phyloP scores from a whole-genome alignment of 2,888 invertebrate genomes.

The Platerodrilus igneus region DNA sequence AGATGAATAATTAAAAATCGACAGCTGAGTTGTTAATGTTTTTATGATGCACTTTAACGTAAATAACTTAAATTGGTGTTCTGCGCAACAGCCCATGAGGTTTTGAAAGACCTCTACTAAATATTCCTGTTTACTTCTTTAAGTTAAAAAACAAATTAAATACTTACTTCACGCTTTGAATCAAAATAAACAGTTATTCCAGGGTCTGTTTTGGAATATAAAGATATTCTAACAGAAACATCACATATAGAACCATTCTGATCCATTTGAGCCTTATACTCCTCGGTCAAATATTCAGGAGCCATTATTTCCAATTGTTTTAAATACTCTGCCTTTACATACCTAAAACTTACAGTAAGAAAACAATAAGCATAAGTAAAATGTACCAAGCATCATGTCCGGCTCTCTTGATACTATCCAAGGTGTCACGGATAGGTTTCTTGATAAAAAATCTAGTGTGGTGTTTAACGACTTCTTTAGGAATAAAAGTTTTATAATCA shows the following conservation, averaged over 20 bases:
- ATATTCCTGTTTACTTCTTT: too few species aligned
- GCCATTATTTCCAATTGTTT: constrained; percentile 74
- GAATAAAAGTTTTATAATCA: constrained; percentile 79
- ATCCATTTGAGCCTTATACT: constrained; percentile 64
- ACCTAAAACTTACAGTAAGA: constrained; percentile 43
- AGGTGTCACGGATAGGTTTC: constrained; percentile 66
- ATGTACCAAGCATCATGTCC: constrained; percentile 59
- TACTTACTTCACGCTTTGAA: constrained; percentile 57
- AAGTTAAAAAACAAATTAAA: neutral
- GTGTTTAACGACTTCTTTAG: constrained; percentile 69
- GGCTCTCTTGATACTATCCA: constrained; percentile 54
- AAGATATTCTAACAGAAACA: constrained; percentile 59
- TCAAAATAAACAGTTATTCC: constrained; percentile 64
- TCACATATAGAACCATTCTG: constrained; percentile 66
- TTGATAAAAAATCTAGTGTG: constrained; percentile 74
- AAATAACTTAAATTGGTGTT: too few species aligned
- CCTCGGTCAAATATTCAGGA: constrained; percentile 76
- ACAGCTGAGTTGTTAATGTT: too few species aligned
- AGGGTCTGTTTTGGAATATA: constrained; percentile 60
- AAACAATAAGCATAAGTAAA: constrained; percentile 6
- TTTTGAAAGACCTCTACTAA: too few species aligned
- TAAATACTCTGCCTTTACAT: constrained; percentile 76
- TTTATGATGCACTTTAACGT: too few species aligned
- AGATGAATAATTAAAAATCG: too few species aligned
- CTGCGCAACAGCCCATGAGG: too few species aligned